Evolutionary conservation across 2,797 vertebrate species (phyloP).

Genomic region (Eulemur rubriventer): DNA sequence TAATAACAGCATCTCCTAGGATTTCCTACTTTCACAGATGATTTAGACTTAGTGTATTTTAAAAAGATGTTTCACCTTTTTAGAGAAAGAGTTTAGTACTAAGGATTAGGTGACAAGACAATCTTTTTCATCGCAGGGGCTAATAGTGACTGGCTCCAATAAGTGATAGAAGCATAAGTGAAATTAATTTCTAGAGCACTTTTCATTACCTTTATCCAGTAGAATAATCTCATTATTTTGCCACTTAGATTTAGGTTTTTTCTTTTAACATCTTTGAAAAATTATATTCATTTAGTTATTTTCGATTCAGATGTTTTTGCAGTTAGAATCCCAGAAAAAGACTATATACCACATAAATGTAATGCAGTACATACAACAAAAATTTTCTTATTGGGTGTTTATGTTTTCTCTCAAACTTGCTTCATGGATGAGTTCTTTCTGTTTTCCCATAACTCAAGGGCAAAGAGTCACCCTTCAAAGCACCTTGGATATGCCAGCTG

Average conservation of each 20-base stretch:
- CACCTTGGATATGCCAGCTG: background rate
- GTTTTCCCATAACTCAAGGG: background rate
- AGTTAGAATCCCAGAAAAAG: background rate
- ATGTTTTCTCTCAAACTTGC: background rate
- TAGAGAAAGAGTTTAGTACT: slow-evolving; percentile 15
- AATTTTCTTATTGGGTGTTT: background rate
- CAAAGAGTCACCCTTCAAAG: background rate
- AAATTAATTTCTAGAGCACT: slow-evolving; percentile 18
- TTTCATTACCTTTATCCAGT: background rate
- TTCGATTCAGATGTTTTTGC: background rate
- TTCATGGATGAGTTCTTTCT: background rate
- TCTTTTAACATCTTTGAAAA: background rate
- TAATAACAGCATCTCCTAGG: background rate
- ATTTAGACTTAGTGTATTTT: slow-evolving; percentile 7
- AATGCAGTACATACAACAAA: background rate
- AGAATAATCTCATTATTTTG: slow-evolving; percentile 33
- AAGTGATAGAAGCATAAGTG: background rate
- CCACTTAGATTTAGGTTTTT: background rate
- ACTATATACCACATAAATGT: background rate
- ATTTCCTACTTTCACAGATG: background rate
- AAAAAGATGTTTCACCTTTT: slow-evolving; percentile 58
- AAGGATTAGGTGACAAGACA: background rate
- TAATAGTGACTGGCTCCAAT: background rate
- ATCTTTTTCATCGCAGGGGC: slow-evolving; percentile 44
- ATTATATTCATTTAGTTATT: background rate